Evolutionary conservation across 2,797 vertebrate species (phyloP), one percentile per base, ranked within the genome.

Genomic region (Fratercula arctica): DNA sequence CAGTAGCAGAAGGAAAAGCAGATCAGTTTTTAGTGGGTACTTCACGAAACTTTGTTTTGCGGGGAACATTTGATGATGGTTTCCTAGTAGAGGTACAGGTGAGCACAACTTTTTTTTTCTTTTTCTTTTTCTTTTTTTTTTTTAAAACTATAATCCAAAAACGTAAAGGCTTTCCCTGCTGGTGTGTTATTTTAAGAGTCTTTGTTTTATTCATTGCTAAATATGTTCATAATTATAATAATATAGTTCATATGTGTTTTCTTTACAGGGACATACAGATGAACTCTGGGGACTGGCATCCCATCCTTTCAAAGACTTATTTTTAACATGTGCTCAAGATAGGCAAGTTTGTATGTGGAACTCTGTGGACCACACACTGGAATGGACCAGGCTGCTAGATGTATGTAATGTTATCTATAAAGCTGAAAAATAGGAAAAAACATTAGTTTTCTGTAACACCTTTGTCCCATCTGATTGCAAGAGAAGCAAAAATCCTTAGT

Each of bases 31-130:
- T 99, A 97, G 98, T 99, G 14, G 99, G 99, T 31, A 99, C 99
- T 21, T 99, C 99, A 4, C 98, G 99, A 45, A 99, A 99, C 97
- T 99, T 99, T 97, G 98, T 99, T 97, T 98, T 99, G 68, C 98
- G 99, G 87, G 99, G 98, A 97, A 99, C 99, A 3, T 99, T 99
- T 97, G 99, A 99, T 0, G 99, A 99, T 50, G 99, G 99, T 54
- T 99, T 99, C 90, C 95, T 98, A 93, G 99, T 99, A 93, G 99
- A 99, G 96, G 99, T 99, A 57, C 99, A 99, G 99, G 99, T 99
- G 87, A 97, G 97, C 43, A 82, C 8, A 86, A 26, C 41, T 25
- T 31, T 66, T 48, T 56, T 43, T 28, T 66, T 79, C 89, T 23
- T 59, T 57, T 59, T 51, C 29, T 79, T 92, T 23, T 48, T 66